phyloP scores from a whole-genome alignment of 2,888 invertebrate genomes.

The Dicroscelio sp. region DNA sequence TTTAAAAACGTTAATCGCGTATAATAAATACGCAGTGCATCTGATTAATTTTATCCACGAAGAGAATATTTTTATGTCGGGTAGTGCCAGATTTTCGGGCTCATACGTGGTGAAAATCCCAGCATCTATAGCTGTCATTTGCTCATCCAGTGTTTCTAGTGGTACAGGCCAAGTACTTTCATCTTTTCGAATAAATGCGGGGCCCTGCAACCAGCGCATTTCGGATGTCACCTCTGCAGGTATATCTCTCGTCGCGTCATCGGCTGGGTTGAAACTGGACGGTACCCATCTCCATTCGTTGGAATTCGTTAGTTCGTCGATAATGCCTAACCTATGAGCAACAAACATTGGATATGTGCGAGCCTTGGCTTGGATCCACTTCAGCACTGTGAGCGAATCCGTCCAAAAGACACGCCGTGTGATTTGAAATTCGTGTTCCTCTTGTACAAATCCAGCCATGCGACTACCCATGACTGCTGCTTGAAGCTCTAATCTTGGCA shows the following conservation, averaged over 20 bases:
- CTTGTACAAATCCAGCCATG: slow-evolving; percentile 29
- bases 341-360: not conserved
- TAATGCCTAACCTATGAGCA: not conserved
- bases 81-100: not conserved
- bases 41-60: not conserved
- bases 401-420: slow-evolving; percentile 53
- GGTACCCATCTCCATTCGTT: not conserved
- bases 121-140: not conserved
- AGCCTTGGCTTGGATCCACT: slow-evolving; percentile 76
- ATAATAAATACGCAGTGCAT: not conserved
- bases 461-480: slow-evolving; percentile 68
- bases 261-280: not conserved
- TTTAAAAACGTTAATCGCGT: not conserved
- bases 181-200: not conserved
- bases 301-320: not conserved
- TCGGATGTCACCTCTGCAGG: not conserved
- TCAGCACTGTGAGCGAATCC: slow-evolving; percentile 78
- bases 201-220: not conserved
- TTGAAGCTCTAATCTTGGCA: slow-evolving; percentile 76
- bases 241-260: not conserved
- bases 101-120: not conserved
- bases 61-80: not conserved
- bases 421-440: slow-evolving; percentile 54
- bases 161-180: not conserved
- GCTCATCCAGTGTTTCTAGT: not conserved